These are phyloP conservation scores for Fregetta grallaria DNA, from an alignment of 2,113 vertebrate species.

Conservation along the genomic window DNA sequence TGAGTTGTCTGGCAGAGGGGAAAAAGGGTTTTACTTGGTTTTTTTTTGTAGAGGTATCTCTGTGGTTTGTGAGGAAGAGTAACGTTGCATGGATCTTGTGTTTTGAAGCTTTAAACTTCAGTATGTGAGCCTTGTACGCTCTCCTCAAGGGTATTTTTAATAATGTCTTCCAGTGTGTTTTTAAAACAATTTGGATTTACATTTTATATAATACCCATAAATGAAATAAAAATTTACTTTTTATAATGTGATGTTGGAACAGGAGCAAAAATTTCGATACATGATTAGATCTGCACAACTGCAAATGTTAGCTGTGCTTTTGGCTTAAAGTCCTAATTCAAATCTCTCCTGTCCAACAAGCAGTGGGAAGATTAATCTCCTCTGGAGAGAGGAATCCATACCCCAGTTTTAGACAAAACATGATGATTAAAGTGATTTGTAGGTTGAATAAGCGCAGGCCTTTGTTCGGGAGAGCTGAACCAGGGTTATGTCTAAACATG, in stretches of 20 bases:
- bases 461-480: background rate
- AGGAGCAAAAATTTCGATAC: background rate
- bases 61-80: background rate
- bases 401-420: background rate
- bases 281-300: background rate
- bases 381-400: background rate
- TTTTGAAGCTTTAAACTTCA: background rate
- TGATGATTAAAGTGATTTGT: background rate
- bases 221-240: background rate
- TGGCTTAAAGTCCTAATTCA: background rate
- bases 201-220: background rate
- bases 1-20: background rate
- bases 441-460: background rate
- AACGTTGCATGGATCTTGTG: background rate
- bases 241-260: background rate
- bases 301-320: background rate
- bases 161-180: background rate
- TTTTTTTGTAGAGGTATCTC: background rate
- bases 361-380: background rate
- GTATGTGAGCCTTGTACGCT: fast-evolving
- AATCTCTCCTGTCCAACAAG: background rate
- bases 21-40: background rate
- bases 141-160: background rate
- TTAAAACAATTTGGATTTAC: background rate
- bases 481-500: background rate